Base-by-base conservation (phyloP, 2,113 vertebrate genomes). In the Gadus chalcogrammus region DNA sequence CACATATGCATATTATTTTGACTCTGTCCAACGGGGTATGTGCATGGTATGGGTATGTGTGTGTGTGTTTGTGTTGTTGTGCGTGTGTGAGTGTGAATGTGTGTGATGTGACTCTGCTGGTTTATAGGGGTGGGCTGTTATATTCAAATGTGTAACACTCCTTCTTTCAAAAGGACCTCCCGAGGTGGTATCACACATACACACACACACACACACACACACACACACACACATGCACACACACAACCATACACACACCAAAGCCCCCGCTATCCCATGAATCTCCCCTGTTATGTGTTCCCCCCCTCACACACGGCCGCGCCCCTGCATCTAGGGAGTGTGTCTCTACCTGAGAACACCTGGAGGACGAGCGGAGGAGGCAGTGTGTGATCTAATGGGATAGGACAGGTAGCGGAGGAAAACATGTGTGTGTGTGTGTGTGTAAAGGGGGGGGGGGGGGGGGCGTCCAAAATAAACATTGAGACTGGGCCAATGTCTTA, bases 131-230 rank as follows among this genome's bases (percentile, higher is more conserved):
- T 88, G 79, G 81, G 85, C 79, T 80, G 73, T 87, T 81, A 80
- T 84, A 85, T 85, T 71, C 80, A 75, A 75, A 85, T 84, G 79
- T 85, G 86, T 78, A 79, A 77, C 84, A 87, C 87, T 87, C 87
- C 79, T 85, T 71, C 75, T 69, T 63, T 61, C 22, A 65, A 75
- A 79, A 81, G 71, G 74, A 69, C 81, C 82, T 82, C 69, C 63
- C 80, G 42, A 48, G 68, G 70, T 75, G 69, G 17, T 6, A 48
- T 18, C 76, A 78, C 69, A 78, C 60, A 17, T 8, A 69, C 64
- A 67, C 65, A 48, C 42, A 66, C 66, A 59, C 12, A 70, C 59
- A 67, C 72, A 73, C 69, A 72, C 64, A 73, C 71, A 71, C 70
- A 67, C 66, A 71, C 60, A 64, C 65, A 58, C 61, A 67, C 70